These are phyloP conservation scores for Choristoneura rosaceana DNA, from an alignment of 2,888 invertebrate species.

Conservation along the genomic window DNA sequence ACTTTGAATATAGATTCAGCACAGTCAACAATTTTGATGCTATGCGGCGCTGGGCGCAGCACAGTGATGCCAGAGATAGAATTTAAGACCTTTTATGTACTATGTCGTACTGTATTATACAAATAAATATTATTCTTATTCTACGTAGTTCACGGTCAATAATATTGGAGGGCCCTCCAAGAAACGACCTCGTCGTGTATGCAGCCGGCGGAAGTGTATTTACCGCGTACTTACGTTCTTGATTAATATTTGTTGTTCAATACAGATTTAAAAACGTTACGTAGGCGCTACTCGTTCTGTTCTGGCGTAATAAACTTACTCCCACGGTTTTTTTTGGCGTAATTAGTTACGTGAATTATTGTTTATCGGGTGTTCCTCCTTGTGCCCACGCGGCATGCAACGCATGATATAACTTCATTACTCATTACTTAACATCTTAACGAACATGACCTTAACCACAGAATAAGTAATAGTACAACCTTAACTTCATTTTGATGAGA, in stretches of 20 bases:
- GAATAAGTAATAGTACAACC: not conserved
- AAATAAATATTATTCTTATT: no score
- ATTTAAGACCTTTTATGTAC: no score
- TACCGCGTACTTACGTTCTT: conserved; percentile 23
- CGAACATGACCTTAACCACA: conserved; percentile 7
- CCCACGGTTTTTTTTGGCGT: conserved; percentile 38
- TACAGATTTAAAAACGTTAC: conserved; percentile 38
- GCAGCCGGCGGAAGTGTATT: conserved; percentile 33
- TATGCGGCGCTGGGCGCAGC: no score
- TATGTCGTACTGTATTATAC: no score
- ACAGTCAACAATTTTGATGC: no score
- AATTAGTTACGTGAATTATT: conserved; percentile 41
- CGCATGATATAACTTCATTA: not conserved
- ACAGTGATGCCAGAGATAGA: no score
- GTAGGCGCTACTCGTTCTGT: conserved; percentile 26
- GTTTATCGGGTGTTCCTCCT: conserved; percentile 30
- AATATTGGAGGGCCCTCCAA: conserved; percentile 32
- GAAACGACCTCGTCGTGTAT: conserved; percentile 32
- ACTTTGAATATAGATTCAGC: no score
- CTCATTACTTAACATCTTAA: conserved; percentile 11
- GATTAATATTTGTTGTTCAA: conserved; percentile 37
- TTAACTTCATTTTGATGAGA: no score
- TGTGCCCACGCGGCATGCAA: conserved; percentile 27
- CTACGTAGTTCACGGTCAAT: conserved; percentile 16
- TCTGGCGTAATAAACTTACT: conserved; percentile 29